Base-by-base conservation (phyloP, 2,888 invertebrate species). In the Dynastes hyllus region DNA sequence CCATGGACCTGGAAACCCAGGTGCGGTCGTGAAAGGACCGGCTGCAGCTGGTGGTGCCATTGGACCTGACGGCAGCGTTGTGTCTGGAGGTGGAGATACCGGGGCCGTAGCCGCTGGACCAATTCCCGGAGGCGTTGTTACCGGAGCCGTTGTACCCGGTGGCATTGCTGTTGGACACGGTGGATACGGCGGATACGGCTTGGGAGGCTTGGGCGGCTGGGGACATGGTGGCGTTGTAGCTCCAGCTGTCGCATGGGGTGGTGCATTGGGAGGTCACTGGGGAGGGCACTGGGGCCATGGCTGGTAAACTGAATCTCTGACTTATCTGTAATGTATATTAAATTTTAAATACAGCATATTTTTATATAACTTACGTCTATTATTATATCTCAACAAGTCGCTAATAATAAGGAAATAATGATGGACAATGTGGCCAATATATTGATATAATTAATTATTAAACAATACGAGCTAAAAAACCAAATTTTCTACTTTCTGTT, bases 51-150 rank as follows among this genome's bases (percentile, higher is more conserved):
- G 78, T 9, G 77, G 76, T 16, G 79, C 86, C 2, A 55, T 84
- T 8, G 88, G 88, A 70, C 88, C 88, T 32, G 88, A 91, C 90
- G 77, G 88, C 86, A 67, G 89, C 89, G 37, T 90, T 89, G 58
- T 89, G 89, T 13, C 89, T 88, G 37, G 90, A 88, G 66, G 89
- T 89, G 75, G 90, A 88, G 1, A 87, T 88, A 82, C 88, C 89
- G 80, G 91, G 86, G 65, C 89, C 85, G 63, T 89, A 84, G 66
- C 87, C 83, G 81, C 88, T 87, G 22, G 90, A 87, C 78, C 88
- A 77, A 83, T 84, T 78, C 84, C 86, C 32, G 86, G 88, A 76
- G 87, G 87, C 77, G 86, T 85, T 63, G 85, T 87, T 37, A 85
- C 85, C 69, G 86, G 85, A 53, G 85, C 86, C 78, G 86, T 87